Evolutionary conservation across 2,113 vertebrate species (phyloP), one percentile per base, ranked within the genome.

Genomic region (Lophotis ruficrista): DNA sequence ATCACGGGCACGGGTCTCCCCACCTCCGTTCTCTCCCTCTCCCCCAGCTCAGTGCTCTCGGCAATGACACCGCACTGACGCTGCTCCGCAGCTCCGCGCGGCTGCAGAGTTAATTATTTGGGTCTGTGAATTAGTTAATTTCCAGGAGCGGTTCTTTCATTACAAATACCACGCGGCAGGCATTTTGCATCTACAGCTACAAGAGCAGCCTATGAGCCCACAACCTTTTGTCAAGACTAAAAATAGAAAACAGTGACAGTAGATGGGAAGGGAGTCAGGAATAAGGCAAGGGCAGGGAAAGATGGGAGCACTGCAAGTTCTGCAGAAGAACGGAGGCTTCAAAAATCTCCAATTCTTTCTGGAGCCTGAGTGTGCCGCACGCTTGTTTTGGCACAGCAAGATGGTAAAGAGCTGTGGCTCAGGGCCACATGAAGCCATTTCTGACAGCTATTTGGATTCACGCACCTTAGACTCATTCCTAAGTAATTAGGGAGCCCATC

Each of bases 101-200:
- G 57, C 81, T 96, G 87, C 82, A 18, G 62, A 90, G 75, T 85
- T 94, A 90, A 97, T 94, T 90, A 94, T 78, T 91, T 38, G 77
- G 90, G 78, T 80, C 87, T 94, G 93, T 69, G 89, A 89, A 97
- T 95, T 87, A 95, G 81, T 95, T 96, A 76, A 95, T 95, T 96
- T 95, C 90, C 93, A 97, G 91, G 87, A 93, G 87, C 25, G 0
- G 84, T 61, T 91, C 84, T 91, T 80, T 90, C 92, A 69, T 70
- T 80, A 72, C 92, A 94, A 89, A 94, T 89, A 89, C 77, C 75
- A 94, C 62, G 4, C 87, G 95, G 94, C 87, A 95, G 95, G 87
- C 87, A 94, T 91, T 94, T 96, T 77, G 79, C 83, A 95, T 91
- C 89, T 87, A 68, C 83, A 62, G 86, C 92, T 89, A 87, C 77